A percentile compares a stretch with the other conserved stretches of the same genome.
Conservation (phyloP, 2,797 vertebrate genomes). For the Graptemys geographica region DNA sequence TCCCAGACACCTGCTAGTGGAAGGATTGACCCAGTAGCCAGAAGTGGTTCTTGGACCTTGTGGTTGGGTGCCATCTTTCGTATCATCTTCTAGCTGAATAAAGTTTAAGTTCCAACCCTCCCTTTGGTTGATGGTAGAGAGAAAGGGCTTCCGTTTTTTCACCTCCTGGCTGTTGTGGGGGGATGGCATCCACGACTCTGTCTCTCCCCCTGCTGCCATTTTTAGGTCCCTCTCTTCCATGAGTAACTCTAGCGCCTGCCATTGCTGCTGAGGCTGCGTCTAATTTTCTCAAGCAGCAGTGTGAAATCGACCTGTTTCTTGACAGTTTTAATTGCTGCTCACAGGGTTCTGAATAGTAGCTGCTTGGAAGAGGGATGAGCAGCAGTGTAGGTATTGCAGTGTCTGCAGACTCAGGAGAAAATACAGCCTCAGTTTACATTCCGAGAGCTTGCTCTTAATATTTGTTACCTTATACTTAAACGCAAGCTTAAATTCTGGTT, state of each 20-base stretch:
- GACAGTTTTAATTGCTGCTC: not conserved
- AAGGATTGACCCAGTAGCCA: not conserved
- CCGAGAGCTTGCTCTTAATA: not conserved
- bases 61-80: not conserved
- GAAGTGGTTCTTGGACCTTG: not conserved
- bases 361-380: not conserved
- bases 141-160: accelerated
- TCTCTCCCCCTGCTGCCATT: not conserved
- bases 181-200: not conserved
- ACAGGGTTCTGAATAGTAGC: not conserved
- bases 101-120: not conserved
- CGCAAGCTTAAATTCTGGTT: not conserved
- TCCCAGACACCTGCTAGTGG: not conserved
- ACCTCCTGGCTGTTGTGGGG: not conserved
- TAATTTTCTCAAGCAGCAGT: not conserved
- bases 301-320: not conserved
- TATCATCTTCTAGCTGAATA: not conserved
- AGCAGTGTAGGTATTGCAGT: not conserved
- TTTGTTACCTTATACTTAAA: not conserved
- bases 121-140: not conserved
- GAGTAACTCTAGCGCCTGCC: not conserved
- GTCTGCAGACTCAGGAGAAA: not conserved
- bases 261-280: not conserved
- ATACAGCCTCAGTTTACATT: accelerated
- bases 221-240: not conserved